Conservation (phyloP, 2,888 invertebrate genomes). For the Dicroscelio sp. region DNA sequence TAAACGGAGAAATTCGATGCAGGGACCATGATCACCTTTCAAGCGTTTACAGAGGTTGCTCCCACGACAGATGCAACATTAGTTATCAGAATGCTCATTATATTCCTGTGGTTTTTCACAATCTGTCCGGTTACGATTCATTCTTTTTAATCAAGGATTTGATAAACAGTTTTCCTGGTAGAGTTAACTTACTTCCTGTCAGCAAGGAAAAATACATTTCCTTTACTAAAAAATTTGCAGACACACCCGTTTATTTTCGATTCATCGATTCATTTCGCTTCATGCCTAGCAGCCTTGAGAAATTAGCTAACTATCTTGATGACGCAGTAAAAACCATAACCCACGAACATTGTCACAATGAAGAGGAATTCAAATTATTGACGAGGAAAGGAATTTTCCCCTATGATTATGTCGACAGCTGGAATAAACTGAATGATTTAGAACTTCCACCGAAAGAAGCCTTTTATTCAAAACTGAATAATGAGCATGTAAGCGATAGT, state of each 20-base stretch:
- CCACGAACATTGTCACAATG: not conserved
- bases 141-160: constrained; percentile 36
- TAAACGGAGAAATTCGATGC: not conserved
- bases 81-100: not conserved
- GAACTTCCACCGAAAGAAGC: constrained; percentile 4
- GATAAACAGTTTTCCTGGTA: not conserved
- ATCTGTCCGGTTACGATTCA: constrained; percentile 40
- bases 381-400: constrained; percentile 48
- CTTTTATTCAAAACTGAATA: constrained; percentile 25
- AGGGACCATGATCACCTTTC: constrained; percentile 2
- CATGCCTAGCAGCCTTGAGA: constrained; percentile 46
- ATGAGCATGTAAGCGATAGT: not conserved
- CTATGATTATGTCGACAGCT: constrained; percentile 37
- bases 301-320: constrained; percentile 20
- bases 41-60: not conserved
- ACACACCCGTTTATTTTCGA: not conserved
- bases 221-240: not conserved
- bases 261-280: constrained; percentile 58
- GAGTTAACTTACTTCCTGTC: constrained; percentile 60
- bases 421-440: constrained; percentile 5
- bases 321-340: constrained; percentile 28
- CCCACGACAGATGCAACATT: not conserved
- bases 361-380: constrained; percentile 42
- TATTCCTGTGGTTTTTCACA: constrained; percentile 50
- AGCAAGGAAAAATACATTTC: constrained; percentile 54